phyloP scores from a whole-genome alignment of 2,888 invertebrate genomes.

The Rhynchonema sp. region DNA sequence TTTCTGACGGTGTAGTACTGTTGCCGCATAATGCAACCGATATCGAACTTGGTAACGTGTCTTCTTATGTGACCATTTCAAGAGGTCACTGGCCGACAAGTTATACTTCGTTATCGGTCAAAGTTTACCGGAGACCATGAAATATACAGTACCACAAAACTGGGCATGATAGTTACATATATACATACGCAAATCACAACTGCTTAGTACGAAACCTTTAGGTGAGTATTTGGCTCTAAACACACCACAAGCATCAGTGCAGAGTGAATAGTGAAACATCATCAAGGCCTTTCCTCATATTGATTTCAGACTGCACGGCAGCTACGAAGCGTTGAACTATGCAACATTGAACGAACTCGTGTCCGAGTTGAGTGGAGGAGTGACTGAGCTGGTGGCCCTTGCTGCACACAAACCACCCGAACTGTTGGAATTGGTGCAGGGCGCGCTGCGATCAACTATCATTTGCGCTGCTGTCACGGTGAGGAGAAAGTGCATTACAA shows the following conservation, averaged over 20 bases:
- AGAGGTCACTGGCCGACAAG: no score
- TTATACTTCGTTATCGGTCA: no score
- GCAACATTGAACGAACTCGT: conserved; percentile 2
- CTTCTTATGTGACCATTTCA: neutral
- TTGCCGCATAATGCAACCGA: neutral
- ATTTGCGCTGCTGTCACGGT: neutral
- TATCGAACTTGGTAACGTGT: neutral
- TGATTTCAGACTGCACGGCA: conserved; percentile 60
- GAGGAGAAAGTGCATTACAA: neutral
- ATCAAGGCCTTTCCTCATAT: no score
- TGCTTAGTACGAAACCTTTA: no score
- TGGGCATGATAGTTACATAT: no score
- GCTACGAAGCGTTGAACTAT: conserved; percentile 67
- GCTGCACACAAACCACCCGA: neutral
- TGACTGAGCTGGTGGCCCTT: conserved; percentile 1
- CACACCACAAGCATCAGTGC: no score
- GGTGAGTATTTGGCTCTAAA: no score
- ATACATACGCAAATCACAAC: no score
- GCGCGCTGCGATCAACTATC: neutral
- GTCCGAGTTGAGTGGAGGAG: conserved; percentile 7
- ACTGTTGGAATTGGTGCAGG: neutral
- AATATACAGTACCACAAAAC: no score
- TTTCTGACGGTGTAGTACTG: neutral
- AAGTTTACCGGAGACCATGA: no score
- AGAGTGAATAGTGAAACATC: no score